Evolutionary conservation across 2,888 invertebrate species (phyloP).

Genomic region (Plutella xylostella): DNA sequence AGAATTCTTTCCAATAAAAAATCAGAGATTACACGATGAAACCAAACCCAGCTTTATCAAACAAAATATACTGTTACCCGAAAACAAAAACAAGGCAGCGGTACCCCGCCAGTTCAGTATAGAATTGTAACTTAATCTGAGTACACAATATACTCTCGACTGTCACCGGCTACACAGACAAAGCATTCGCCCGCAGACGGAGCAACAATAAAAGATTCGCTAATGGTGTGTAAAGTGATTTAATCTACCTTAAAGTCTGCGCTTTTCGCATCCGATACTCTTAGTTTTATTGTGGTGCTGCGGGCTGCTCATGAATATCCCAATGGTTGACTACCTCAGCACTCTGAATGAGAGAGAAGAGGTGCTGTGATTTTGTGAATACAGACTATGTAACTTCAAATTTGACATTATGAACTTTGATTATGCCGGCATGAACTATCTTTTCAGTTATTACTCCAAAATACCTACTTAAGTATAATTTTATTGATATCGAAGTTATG

Average conservation of each 20-base stretch:
- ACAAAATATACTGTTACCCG: neutral
- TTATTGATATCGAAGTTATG: too few species aligned
- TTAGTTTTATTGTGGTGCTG: conserved; percentile 10
- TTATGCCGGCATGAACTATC: too few species aligned
- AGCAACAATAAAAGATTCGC: conserved; percentile 28
- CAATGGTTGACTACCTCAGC: conserved; percentile 10
- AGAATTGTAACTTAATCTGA: neutral
- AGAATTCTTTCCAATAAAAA: too few species aligned
- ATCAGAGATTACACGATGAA: too few species aligned
- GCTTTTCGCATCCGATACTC: conserved; percentile 8
- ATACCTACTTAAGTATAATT: too few species aligned
- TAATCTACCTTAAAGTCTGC: conserved; percentile 44
- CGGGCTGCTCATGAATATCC: conserved; percentile 12
- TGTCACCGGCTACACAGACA: conserved; percentile 2
- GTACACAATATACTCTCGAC: neutral
- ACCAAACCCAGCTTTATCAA: neutral
- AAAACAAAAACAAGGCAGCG: neutral
- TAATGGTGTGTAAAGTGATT: conserved; percentile 54
- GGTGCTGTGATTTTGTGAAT: too few species aligned
- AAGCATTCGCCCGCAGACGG: conserved; percentile 20
- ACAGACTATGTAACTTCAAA: too few species aligned
- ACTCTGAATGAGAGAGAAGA: too few species aligned
- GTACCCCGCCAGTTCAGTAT: neutral
- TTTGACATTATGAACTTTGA: too few species aligned
- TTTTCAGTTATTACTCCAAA: too few species aligned